Conservation (phyloP, 1,140 invertebrate species). For the Drosophila paulistorum region DNA sequence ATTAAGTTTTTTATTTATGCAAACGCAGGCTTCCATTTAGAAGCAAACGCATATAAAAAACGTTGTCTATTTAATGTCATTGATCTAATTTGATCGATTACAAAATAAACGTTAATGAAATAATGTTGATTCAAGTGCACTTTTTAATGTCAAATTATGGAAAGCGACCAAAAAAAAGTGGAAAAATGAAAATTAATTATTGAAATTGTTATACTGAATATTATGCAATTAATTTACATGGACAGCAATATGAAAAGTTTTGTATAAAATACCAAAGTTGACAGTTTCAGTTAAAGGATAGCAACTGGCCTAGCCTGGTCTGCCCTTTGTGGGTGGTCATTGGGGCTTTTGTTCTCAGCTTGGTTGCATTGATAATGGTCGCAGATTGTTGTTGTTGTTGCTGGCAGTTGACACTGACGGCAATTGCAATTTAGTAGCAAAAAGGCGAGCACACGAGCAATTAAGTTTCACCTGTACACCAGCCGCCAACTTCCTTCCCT, state of each 20-base stretch:
- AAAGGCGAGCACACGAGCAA: constrained; percentile 60
- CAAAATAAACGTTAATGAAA: constrained; percentile 12
- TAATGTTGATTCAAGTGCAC: background rate
- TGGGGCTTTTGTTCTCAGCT: constrained; percentile 16
- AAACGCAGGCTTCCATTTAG: background rate
- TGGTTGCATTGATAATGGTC: constrained; percentile 45
- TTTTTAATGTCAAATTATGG: background rate
- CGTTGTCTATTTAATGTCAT: background rate
- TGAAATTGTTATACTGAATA: constrained; percentile 30
- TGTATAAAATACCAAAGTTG: constrained; percentile 57
- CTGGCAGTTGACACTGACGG: constrained; percentile 42
- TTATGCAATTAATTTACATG: constrained; percentile 77
- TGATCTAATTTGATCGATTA: constrained; percentile 8
- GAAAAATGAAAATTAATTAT: constrained; percentile 2
- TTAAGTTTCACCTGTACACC: constrained; percentile 41
- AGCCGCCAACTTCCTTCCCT: no score
- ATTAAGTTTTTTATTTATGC: constrained; percentile 9
- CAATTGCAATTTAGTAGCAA: constrained; percentile 73
- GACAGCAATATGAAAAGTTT: constrained; percentile 73
- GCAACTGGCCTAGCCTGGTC: background rate
- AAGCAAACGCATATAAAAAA: background rate
- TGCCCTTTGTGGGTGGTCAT: constrained; percentile 15
- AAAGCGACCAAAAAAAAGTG: background rate
- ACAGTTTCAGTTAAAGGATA: constrained; percentile 59
- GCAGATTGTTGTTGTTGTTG: constrained; percentile 36